Evolutionary conservation across 2,113 vertebrate species (phyloP), one percentile per base, ranked within the genome.

Genomic region (Tenebrosternarchus preto): DNA sequence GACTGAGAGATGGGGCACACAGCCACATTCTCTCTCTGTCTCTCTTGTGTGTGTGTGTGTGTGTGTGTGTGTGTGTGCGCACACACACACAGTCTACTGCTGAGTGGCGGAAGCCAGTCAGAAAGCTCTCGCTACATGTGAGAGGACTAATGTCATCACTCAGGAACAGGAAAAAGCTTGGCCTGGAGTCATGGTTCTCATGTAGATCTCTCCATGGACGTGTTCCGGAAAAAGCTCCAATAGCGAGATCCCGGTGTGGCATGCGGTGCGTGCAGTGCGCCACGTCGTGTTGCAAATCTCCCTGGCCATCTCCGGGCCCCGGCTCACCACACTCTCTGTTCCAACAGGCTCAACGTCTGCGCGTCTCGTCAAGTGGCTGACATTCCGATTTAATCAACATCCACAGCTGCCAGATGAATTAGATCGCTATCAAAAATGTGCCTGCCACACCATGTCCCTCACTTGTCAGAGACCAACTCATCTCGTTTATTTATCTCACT

Each of bases 321-420:
- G 24, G 39, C 31, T 77, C 36, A 20, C 64, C 53, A 71, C 86
- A 87, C 85, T 64, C 60, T 74, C 84, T 91, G 91, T 91, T 92
- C 89, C 90, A 90, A 93, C 91, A 92, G 88, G 89, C 91, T 89
- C 89, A 64, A 84, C 82, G 87, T 88, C 85, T 80, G 87, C 92
- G 90, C 83, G 89, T 93, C 92, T 92, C 90, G 92, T 94, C 92
- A 93, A 92, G 91, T 90, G 90, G 88, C 91, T 91, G 92, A 92
- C 91, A 87, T 91, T 92, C 91, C 90, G 92, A 94, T 93, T 92
- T 92, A 92, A 93, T 94, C 93, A 93, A 92, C 91, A 92, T 92
- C 90, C 92, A 84, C 84, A 87, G 86, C 91, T 92, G 92, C 92
- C 92, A 93, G 88, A 91, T 89, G 90, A 93, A 93, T 93, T 92